Base-by-base conservation (phyloP, 1,140 invertebrate species). In the Diachasma alloeum region DNA sequence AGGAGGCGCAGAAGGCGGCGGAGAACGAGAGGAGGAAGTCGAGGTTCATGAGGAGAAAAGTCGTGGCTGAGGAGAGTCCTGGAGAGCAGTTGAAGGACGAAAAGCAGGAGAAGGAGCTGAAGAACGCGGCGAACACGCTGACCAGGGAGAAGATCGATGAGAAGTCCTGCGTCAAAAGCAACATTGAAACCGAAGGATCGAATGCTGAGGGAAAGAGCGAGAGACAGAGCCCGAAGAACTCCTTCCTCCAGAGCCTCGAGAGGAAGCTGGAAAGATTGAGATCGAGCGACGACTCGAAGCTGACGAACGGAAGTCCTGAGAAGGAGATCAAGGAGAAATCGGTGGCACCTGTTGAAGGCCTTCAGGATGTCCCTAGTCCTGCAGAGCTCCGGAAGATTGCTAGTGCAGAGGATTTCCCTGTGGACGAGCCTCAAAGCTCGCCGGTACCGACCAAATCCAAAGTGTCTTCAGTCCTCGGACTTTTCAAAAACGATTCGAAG, bases 381-480 rank as follows among this genome's bases (percentile, higher is more conserved):
- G 91, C 91, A 0, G 91, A 89, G 77, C 86, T 93, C 22, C 75
- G 36, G 37, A 69, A 71, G 74, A 93, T 94, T 1, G 91, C 92
- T 0, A 94, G 94, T 19, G 90, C 93, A 4, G 93, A 94, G 74
- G 92, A 95, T 81, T 88, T 94, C 19, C 90, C 91, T 42, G 87
- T 85, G 74, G 37, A 86, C 89, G 53, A 88, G 79, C 82, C 81
- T 13, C 42, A 67, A 72, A 86, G 82, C 83, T 63, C 83, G 0
- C 19, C 44, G 24, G 39, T 67, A 68, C 46, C 71, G 76, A 87
- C 85, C 81, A 92, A 90, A 90, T 92, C 91, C 90, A 92, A 80
- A 87, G 93, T 87, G 83, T 94, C 82, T 85, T 94, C 92, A 79
- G 93, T 95, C 72, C 86, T 95, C 19, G 93, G 94, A 3, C 84